Percentiles rank a stretch among this genome's conserved stretches.
Evolutionary conservation across 2,113 vertebrate genomes (phyloP).

Genomic region (Petaurus breviceps): DNA sequence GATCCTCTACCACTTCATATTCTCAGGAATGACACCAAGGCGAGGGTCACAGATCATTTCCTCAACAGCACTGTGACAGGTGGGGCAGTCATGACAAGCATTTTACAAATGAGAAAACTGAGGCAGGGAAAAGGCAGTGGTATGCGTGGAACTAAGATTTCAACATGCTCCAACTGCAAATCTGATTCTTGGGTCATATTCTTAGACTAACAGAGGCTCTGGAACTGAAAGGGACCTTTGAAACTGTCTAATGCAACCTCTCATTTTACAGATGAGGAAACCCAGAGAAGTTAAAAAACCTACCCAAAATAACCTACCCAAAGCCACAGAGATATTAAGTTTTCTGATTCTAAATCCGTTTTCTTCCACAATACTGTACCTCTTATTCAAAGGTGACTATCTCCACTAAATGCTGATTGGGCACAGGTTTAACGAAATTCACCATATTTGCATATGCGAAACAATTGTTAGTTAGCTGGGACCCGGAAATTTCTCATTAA

Average conservation of each 20-base stretch:
- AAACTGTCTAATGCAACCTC: not conserved
- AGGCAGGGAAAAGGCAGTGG: not conserved
- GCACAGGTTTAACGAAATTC: not conserved
- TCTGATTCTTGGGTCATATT: not conserved
- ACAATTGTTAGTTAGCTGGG: not conserved
- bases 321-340: not conserved
- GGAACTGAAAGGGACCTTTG: not conserved
- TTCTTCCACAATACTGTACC: not conserved
- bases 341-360: not conserved
- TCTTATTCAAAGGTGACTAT: not conserved
- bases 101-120: not conserved
- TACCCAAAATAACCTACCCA: not conserved
- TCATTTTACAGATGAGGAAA: not conserved
- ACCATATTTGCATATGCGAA: not conserved
- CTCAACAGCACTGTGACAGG: slow-evolving; percentile 45
- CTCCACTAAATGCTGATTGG: not conserved
- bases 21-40: not conserved
- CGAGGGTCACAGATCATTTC: slow-evolving; percentile 71
- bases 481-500: not conserved
- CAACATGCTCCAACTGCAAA: not conserved
- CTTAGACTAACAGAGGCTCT: not conserved
- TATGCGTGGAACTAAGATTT: not conserved
- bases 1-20: not conserved
- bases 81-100: not conserved
- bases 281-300: not conserved